A percentile compares a stretch with the other conserved stretches of the same genome.
These are phyloP conservation scores for Chinchilla lanigera DNA, from an alignment of 2,113 vertebrate genomes.

Conservation along the genomic window DNA sequence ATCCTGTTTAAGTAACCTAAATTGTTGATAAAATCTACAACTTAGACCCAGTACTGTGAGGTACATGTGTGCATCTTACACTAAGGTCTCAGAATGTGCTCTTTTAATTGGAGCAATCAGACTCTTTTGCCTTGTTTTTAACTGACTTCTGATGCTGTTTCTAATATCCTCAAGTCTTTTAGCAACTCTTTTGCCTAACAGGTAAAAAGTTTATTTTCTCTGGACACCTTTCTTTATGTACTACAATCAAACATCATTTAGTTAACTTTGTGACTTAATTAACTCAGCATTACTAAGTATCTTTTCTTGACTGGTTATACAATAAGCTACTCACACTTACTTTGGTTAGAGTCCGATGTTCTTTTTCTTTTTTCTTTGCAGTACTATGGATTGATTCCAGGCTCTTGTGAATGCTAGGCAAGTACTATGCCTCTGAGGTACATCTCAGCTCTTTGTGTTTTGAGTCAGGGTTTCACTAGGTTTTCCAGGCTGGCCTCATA, in stretches of 20 bases:
- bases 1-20: constrained; percentile 97
- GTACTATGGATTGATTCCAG: background rate
- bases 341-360: background rate
- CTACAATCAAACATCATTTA: background rate
- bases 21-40: constrained; percentile 98
- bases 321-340: background rate
- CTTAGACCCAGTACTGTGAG: constrained; percentile 95
- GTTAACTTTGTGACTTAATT: constrained; percentile 1
- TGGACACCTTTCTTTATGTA: background rate
- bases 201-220: background rate
- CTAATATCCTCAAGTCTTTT: background rate
- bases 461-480: background rate
- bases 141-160: background rate
- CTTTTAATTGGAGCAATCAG: background rate
- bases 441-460: background rate
- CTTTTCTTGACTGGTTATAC: background rate
- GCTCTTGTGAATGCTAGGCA: background rate
- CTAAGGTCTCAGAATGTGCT: background rate
- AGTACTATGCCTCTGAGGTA: background rate
- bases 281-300: background rate
- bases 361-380: background rate
- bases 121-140: background rate
- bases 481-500: background rate
- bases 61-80: background rate
- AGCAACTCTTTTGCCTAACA: background rate